Conservation (phyloP, 2,113 vertebrate genomes). For the Pogona vitticeps region DNA sequence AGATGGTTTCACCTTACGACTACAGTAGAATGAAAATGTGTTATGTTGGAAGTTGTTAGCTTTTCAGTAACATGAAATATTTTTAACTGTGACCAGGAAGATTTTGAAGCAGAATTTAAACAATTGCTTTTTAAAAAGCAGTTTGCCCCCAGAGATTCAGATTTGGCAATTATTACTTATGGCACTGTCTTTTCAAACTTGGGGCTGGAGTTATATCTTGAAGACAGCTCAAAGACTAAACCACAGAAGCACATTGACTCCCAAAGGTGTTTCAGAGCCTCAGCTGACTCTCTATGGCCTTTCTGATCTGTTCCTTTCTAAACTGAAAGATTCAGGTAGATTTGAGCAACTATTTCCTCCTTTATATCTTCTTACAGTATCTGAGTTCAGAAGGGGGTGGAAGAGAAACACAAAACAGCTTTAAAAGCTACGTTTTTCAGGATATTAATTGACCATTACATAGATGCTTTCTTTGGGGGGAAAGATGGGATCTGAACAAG, state of each 20-base stretch:
- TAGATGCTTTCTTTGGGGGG: not conserved
- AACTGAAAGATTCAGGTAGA: not conserved
- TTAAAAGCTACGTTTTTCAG: not conserved
- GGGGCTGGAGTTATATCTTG: not conserved
- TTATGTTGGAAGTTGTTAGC: constrained; percentile 17
- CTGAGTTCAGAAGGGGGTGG: not conserved
- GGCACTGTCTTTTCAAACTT: not conserved
- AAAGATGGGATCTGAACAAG: not conserved
- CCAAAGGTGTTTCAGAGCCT: not conserved
- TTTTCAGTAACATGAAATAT: constrained; percentile 8
- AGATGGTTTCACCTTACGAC: constrained; percentile 38
- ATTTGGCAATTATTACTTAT: not conserved
- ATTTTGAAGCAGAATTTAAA: constrained; percentile 6
- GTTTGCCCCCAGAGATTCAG: not conserved
- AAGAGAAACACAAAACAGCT: not conserved
- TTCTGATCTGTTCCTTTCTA: not conserved
- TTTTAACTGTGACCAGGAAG: constrained; percentile 3
- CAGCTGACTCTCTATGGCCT: not conserved
- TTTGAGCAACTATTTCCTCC: not conserved
- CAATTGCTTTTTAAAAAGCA: constrained; percentile 12
- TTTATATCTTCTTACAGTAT: not conserved
- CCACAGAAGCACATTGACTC: too few species aligned
- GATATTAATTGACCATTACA: too few species aligned
- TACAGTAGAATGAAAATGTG: constrained; percentile 47
- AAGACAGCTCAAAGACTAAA: not conserved